Conservation (phyloP, 2,113 vertebrate species). For the Puntigrus tetrazona region DNA sequence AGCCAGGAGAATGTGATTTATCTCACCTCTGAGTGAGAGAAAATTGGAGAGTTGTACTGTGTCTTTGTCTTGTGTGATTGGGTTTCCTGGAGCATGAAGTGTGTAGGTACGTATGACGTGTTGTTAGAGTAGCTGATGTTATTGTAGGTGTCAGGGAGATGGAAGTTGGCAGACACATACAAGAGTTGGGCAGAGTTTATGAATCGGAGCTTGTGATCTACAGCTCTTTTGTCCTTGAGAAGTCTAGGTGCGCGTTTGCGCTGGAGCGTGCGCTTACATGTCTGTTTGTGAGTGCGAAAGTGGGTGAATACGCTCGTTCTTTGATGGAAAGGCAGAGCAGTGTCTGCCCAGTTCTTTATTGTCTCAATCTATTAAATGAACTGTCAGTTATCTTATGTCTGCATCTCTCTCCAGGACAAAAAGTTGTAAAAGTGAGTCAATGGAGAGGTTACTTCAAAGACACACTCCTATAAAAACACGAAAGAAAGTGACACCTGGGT, state of each 20-base stretch:
- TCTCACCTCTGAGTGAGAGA: slow-evolving; percentile 6
- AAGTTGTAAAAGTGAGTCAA: slow-evolving; percentile 24
- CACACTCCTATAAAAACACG: background rate
- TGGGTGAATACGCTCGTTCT: slow-evolving; percentile 23
- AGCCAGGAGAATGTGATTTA: slow-evolving; percentile 41
- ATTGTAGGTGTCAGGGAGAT: slow-evolving; percentile 42
- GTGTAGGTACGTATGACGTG: slow-evolving; percentile 46
- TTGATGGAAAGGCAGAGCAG: slow-evolving; percentile 33
- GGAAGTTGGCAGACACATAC: slow-evolving; percentile 53
- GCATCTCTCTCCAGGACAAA: slow-evolving; percentile 21
- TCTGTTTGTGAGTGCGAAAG: slow-evolving; percentile 14
- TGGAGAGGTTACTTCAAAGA: slow-evolving; percentile 29
- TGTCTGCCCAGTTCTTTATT: slow-evolving; percentile 54
- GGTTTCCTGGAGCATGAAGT: slow-evolving; percentile 55
- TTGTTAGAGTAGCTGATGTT: slow-evolving; percentile 45
- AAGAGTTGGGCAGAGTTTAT: slow-evolving; percentile 28
- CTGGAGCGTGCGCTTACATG: background rate
- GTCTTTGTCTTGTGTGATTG: slow-evolving; percentile 33
- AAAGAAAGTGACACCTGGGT: background rate
- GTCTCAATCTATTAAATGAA: slow-evolving; percentile 62
- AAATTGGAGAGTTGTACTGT: slow-evolving; percentile 10
- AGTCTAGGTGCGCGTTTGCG: slow-evolving; percentile 25
- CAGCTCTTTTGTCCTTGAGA: slow-evolving; percentile 56
- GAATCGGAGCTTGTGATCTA: slow-evolving; percentile 37
- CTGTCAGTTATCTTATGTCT: slow-evolving; percentile 57